phyloP scores from a whole-genome alignment of 2,113 vertebrate genomes.

The Epinephelus fuscoguttatus region DNA sequence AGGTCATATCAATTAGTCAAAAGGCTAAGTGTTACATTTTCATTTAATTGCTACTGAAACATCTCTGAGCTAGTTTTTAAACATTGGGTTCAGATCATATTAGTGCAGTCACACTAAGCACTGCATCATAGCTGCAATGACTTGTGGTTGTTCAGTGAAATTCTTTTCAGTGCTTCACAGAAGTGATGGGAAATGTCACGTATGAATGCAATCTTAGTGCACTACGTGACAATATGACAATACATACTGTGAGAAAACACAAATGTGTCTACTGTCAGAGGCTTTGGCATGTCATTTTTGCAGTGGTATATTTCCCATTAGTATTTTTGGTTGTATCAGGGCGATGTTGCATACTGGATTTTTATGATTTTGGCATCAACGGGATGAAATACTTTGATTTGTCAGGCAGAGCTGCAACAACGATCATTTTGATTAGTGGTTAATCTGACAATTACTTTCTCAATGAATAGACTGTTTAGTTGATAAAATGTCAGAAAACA shows the following conservation, averaged over 20 bases:
- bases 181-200: neutral
- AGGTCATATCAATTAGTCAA: neutral
- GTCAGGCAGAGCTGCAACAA: no score
- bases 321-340: neutral
- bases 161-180: neutral
- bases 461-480: no score
- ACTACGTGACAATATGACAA: neutral
- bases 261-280: neutral
- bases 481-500: no score
- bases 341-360: neutral
- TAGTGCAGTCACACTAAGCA: neutral
- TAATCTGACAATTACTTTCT: no score
- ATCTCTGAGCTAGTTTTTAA: neutral
- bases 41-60: slow-evolving; percentile 1
- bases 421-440: no score
- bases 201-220: neutral
- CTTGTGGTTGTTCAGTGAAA: neutral
- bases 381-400: neutral
- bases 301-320: neutral
- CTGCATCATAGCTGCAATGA: neutral
- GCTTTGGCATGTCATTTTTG: neutral
- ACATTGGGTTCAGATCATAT: neutral
- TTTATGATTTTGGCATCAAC: neutral
- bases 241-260: neutral
- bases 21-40: slow-evolving; percentile 3